These are phyloP conservation scores for Cephalotes varians DNA, from an alignment of 2,888 invertebrate species.

Conservation along the genomic window DNA sequence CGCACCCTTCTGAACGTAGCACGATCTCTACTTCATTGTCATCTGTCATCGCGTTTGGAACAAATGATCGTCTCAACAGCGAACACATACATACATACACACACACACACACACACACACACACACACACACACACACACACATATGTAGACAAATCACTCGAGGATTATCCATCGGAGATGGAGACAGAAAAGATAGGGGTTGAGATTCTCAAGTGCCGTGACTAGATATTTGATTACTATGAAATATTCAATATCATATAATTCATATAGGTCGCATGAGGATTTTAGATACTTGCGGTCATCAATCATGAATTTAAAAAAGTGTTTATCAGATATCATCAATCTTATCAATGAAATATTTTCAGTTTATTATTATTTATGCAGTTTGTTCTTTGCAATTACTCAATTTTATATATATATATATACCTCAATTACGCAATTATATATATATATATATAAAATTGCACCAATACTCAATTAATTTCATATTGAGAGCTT, in stretches of 20 bases:
- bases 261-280: background rate
- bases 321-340: background rate
- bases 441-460: no score
- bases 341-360: background rate
- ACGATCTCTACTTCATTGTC: slow-evolving; percentile 84
- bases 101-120: background rate
- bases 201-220: slow-evolving; percentile 55
- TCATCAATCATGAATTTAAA: background rate
- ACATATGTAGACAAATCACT: slow-evolving; percentile 80
- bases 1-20: slow-evolving; percentile 68
- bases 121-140: background rate
- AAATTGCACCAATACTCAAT: no score
- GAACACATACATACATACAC: slow-evolving; percentile 38
- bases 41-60: slow-evolving; percentile 84
- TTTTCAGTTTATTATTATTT: background rate
- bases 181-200: slow-evolving; percentile 72
- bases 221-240: slow-evolving; percentile 52
- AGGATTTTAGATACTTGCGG: slow-evolving; percentile 1
- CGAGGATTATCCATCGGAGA: slow-evolving; percentile 82
- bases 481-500: no score
- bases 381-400: background rate
- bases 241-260: slow-evolving; percentile 45
- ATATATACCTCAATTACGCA: no score
- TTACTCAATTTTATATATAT: no score
- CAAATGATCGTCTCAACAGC: slow-evolving; percentile 84